A percentile compares a stretch with the other conserved stretches of the same genome.
These are phyloP conservation scores for Henricia sp. DNA, from an alignment of 53 echinoderm and acorn worm genomes.

Conservation along the genomic window DNA sequence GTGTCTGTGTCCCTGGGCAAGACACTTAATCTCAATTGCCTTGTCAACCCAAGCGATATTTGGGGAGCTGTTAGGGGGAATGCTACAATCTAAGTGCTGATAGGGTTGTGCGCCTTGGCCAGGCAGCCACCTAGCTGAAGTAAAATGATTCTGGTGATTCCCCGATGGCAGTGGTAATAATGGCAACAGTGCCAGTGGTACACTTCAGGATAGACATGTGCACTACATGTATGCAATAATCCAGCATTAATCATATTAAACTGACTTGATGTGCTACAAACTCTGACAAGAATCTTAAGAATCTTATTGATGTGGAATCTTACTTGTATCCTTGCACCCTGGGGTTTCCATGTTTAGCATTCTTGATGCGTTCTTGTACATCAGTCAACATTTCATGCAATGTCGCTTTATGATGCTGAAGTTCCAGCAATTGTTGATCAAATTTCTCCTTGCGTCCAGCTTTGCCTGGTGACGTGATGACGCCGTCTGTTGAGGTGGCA, in stretches of 20 bases:
- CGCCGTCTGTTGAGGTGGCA: conserved; percentile 14
- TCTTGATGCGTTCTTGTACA: conserved; percentile 51
- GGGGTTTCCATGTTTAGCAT: conserved; percentile 71
- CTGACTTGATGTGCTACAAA: background rate
- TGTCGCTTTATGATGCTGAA: conserved; percentile 43
- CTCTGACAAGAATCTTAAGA: background rate
- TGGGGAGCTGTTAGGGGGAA: too few relatives aligned
- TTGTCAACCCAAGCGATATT: too few relatives aligned
- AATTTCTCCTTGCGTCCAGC: conserved; percentile 34
- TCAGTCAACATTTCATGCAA: conserved; percentile 63
- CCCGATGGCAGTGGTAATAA: too few relatives aligned
- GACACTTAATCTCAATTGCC: too few relatives aligned
- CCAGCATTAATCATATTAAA: background rate
- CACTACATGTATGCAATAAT: background rate
- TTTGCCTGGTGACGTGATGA: conserved; percentile 12
- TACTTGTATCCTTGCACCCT: conserved; percentile 68
- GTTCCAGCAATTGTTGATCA: conserved; percentile 47
- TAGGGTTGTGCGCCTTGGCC: too few relatives aligned
- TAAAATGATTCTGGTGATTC: too few relatives aligned
- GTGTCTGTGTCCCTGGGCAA: too few relatives aligned
- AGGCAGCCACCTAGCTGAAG: too few relatives aligned
- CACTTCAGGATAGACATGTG: too few relatives aligned
- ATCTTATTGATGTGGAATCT: too few relatives aligned
- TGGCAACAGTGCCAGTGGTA: too few relatives aligned
- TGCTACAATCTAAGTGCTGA: too few relatives aligned